Conservation (phyloP, 2,113 vertebrate species). For the Gallinago paraguaiae region DNA sequence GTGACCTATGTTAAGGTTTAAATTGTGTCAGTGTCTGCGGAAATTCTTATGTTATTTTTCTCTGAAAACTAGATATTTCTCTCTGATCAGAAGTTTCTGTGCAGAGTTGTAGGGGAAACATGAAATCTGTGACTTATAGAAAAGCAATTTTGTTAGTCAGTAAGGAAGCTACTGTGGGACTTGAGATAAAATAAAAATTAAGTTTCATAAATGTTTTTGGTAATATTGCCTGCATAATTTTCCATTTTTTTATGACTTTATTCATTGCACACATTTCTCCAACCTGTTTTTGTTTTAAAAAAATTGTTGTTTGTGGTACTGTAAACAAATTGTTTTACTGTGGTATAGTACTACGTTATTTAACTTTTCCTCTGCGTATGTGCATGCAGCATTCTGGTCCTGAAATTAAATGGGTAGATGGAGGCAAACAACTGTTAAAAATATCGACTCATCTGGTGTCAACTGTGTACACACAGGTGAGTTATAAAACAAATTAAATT, state of each 20-base stretch:
- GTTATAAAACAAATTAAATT: background rate
- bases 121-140: background rate
- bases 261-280: conserved; percentile 50
- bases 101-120: background rate
- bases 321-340: background rate
- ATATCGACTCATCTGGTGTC: conserved; percentile 94
- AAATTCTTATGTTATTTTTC: background rate
- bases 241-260: conserved; percentile 39
- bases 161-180: background rate
- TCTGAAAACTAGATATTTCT: background rate
- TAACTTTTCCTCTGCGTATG: background rate
- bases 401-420: conserved; percentile 98
- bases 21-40: background rate
- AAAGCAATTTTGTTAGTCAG: background rate
- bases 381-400: conserved; percentile 86
- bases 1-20: background rate
- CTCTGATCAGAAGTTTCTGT: background rate
- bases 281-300: background rate
- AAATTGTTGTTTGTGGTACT: background rate
- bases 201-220: conserved; percentile 34
- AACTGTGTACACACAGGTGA: conserved; percentile 95
- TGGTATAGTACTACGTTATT: background rate
- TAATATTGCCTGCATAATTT: conserved; percentile 27
- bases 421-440: conserved; percentile 90
- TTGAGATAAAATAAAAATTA: background rate